Percentiles rank a stretch among this genome's conserved stretches.
phyloP scores from a whole-genome alignment of 2,888 invertebrate genomes.

The Xanthorhoe designata region DNA sequence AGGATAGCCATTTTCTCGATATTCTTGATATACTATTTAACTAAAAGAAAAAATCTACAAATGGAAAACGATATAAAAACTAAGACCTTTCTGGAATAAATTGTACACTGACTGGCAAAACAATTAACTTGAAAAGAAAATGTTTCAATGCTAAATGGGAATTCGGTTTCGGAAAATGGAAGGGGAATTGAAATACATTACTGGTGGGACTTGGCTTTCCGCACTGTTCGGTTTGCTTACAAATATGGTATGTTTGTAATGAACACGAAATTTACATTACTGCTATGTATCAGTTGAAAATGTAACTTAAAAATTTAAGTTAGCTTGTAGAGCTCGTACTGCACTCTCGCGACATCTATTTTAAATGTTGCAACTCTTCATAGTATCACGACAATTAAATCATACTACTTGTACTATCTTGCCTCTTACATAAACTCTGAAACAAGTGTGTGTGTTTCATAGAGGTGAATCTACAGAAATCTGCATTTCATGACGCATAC shows the following conservation, averaged over 20 bases:
- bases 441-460: background rate
- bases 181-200: constrained; percentile 60
- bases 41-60: constrained; percentile 8
- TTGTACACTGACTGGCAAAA: constrained; percentile 26
- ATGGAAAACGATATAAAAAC: constrained; percentile 19
- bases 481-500: constrained; percentile 13
- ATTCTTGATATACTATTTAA: background rate
- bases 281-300: constrained; percentile 2
- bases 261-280: constrained; percentile 20
- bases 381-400: background rate
- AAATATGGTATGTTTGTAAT: constrained; percentile 48
- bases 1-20: constrained; percentile 13
- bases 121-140: constrained; percentile 44
- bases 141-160: constrained; percentile 57
- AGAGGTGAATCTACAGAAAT: constrained; percentile 6
- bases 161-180: constrained; percentile 59
- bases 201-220: constrained; percentile 49
- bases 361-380: constrained; percentile 2
- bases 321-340: no score
- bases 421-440: background rate
- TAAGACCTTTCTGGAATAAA: constrained; percentile 26
- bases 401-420: background rate
- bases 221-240: constrained; percentile 42
- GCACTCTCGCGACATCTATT: constrained; percentile 4
- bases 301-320: background rate